Conservation (phyloP, 2,113 vertebrate species). For the Vulpes lagopus region DNA sequence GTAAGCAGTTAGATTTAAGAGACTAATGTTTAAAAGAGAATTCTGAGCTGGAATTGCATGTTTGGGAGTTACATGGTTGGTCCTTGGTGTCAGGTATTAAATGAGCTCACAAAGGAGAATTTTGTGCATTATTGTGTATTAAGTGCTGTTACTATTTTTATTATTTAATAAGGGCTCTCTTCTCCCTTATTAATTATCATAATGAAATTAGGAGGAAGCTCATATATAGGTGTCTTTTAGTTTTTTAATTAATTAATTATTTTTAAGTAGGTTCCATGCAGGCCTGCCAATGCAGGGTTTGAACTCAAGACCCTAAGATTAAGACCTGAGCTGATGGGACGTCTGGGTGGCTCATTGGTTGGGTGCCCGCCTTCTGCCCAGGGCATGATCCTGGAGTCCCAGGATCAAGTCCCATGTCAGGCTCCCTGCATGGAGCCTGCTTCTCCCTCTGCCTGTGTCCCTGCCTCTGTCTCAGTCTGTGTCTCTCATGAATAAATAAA, state of each 20-base stretch:
- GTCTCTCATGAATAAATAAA: too few relatives aligned
- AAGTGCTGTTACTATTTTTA: conserved; percentile 7
- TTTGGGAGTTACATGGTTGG: neutral
- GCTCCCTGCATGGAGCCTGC: too few relatives aligned
- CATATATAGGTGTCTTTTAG: neutral
- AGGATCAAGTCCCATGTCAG: too few relatives aligned
- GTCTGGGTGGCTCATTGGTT: too few relatives aligned
- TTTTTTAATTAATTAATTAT: neutral
- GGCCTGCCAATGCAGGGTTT: too few relatives aligned
- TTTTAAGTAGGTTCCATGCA: too few relatives aligned
- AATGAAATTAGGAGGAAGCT: conserved; percentile 43
- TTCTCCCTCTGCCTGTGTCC: too few relatives aligned
- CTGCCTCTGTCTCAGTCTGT: too few relatives aligned
- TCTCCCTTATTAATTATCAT: conserved; percentile 22
- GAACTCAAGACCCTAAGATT: too few relatives aligned
- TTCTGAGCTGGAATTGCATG: neutral
- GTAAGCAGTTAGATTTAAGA: neutral
- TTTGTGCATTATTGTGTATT: neutral
- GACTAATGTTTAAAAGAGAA: neutral
- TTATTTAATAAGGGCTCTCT: neutral
- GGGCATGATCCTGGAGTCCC: too few relatives aligned
- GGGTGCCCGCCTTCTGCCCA: too few relatives aligned
- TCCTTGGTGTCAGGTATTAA: neutral
- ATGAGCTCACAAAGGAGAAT: neutral
- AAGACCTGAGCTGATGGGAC: neutral